Percentiles rank a stretch among this genome's conserved stretches.
These are phyloP conservation scores for Papilio xuthus DNA, from an alignment of 1,140 invertebrate species.

Conservation along the genomic window DNA sequence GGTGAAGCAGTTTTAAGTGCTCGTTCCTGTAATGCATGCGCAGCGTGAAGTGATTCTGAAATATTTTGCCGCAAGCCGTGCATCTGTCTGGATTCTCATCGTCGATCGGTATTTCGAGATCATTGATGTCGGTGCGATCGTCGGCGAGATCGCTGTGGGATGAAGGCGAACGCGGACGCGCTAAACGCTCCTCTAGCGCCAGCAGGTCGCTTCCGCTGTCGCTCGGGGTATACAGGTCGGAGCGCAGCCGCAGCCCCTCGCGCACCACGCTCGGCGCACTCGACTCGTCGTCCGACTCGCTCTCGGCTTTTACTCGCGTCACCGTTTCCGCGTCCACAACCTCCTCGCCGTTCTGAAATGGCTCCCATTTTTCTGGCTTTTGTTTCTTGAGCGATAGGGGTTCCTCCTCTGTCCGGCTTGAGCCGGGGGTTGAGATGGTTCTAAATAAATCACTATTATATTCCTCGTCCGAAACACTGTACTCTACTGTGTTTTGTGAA, in stretches of 20 bases:
- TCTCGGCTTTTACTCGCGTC: conserved; percentile 72
- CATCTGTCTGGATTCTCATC: conserved; percentile 91
- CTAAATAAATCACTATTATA: conserved; percentile 79
- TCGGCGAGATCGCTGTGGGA: conserved; percentile 81
- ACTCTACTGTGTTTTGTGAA: conserved; percentile 84
- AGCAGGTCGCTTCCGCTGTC: conserved; percentile 78
- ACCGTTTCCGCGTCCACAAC: conserved; percentile 69
- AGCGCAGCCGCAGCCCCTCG: conserved; percentile 76
- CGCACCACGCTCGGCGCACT: conserved; percentile 74
- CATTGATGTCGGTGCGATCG: conserved; percentile 84
- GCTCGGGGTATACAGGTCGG: conserved; percentile 78
- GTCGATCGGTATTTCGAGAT: conserved; percentile 90
- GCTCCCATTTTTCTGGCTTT: conserved; percentile 74
- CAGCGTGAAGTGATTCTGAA: conserved; percentile 95
- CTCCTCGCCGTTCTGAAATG: conserved; percentile 75
- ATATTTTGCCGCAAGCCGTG: conserved; percentile 94
- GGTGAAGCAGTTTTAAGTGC: conserved; percentile 95
- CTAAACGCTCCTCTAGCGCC: conserved; percentile 68
- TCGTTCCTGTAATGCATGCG: conserved; percentile 97
- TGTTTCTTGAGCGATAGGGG: conserved; percentile 84
- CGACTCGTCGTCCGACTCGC: conserved; percentile 76
- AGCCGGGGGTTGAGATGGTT: conserved; percentile 69
- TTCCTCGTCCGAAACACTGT: conserved; percentile 84
- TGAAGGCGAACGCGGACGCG: conserved; percentile 81
- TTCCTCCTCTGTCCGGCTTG: conserved; percentile 73